Percentiles rank a stretch among this genome's conserved stretches.
These are phyloP conservation scores for Sogatella furcifera DNA, from an alignment of 1,140 invertebrate species.

Conservation along the genomic window DNA sequence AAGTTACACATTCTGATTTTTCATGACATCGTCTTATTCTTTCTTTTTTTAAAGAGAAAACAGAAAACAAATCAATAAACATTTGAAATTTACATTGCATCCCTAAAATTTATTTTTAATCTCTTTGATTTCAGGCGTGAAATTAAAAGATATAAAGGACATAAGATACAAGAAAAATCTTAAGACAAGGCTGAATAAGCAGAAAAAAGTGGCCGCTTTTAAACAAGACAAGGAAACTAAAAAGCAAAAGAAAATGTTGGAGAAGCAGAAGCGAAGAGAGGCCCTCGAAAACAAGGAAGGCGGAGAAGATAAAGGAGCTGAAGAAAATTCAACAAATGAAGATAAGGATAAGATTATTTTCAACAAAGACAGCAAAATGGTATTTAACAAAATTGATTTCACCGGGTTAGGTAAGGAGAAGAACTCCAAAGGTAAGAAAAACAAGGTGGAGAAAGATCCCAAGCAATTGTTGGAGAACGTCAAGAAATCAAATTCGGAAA, in stretches of 20 bases:
- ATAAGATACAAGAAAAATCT: neutral
- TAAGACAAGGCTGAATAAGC: neutral
- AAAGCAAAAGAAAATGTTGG: neutral
- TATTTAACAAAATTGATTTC: conserved; percentile 10
- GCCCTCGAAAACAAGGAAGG: neutral
- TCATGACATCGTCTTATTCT: too few relatives aligned
- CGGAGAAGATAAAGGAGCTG: neutral
- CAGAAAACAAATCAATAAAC: too few relatives aligned
- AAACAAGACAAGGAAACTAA: neutral
- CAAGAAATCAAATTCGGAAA: conserved; percentile 16
- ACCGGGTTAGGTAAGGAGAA: conserved; percentile 4
- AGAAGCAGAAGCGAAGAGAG: neutral
- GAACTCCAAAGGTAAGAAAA: conserved; percentile 2
- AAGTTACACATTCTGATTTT: too few relatives aligned
- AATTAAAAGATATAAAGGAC: neutral
- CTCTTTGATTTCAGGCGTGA: neutral
- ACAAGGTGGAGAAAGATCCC: conserved; percentile 7
- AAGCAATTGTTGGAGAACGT: conserved; percentile 14
- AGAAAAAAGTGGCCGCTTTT: neutral
- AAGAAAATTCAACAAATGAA: neutral
- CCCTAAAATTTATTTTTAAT: too few relatives aligned
- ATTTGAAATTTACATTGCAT: too few relatives aligned
- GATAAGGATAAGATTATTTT: neutral
- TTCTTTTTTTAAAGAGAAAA: too few relatives aligned
- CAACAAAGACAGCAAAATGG: conserved; percentile 14